Evolutionary conservation across 2,113 vertebrate genomes (phyloP).

Genomic region (Dipodomys spectabilis): DNA sequence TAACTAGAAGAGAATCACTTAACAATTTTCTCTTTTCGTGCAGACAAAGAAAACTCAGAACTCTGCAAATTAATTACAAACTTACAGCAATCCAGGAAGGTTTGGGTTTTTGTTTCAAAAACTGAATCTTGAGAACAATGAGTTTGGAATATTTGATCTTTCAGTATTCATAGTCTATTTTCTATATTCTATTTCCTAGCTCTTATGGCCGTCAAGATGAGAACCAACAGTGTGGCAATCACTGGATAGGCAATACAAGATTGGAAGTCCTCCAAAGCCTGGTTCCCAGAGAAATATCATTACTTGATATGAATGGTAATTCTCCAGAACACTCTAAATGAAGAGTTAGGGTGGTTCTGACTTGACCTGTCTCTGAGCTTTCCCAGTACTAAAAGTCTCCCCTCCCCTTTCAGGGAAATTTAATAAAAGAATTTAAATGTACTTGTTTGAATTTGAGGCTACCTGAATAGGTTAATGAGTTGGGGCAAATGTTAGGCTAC

Average conservation of each 20-base stretch:
- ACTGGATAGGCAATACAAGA: background rate
- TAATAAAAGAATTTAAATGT: background rate
- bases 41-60: background rate
- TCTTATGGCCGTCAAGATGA: background rate
- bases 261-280: background rate
- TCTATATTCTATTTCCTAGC: background rate
- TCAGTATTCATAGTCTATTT: background rate
- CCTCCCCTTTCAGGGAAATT: background rate
- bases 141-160: background rate
- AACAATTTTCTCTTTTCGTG: background rate
- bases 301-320: background rate
- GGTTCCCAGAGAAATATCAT: background rate
- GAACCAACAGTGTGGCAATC: background rate
- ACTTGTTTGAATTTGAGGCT: background rate
- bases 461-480: background rate
- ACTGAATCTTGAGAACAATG: slow-evolving; percentile 2
- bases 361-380: background rate
- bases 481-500: background rate
- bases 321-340: background rate
- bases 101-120: background rate
- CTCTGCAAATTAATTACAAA: background rate
- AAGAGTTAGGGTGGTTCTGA: background rate
- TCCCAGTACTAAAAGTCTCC: background rate
- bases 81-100: background rate
- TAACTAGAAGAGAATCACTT: background rate